Conservation (phyloP, 1,140 invertebrate genomes). For the Homalodisca vitripennis region DNA sequence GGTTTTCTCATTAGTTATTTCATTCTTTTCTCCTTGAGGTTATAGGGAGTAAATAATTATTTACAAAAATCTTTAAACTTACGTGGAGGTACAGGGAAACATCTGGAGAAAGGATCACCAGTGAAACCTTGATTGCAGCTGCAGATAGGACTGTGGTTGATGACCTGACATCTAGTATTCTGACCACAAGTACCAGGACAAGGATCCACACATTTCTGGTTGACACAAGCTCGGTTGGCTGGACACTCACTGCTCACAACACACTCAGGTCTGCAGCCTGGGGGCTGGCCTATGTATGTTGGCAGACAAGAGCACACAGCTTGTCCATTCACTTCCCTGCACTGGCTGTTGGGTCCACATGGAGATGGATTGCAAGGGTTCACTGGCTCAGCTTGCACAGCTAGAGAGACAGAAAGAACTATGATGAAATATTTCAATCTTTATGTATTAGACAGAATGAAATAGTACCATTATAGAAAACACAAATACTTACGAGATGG, state of each 20-base stretch:
- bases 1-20: too few species aligned
- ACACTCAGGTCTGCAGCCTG: conserved; percentile 55
- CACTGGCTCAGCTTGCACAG: conserved; percentile 45
- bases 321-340: conserved; percentile 51
- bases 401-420: conserved; percentile 12
- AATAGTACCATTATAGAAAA: too few species aligned
- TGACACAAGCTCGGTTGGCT: conserved; percentile 50
- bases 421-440: conserved; percentile 1
- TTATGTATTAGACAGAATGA: not conserved
- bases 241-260: conserved; percentile 52
- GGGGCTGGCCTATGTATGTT: conserved; percentile 54
- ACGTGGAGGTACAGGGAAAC: conserved; percentile 51
- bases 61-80: conserved; percentile 37
- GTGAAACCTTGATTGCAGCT: conserved; percentile 52
- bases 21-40: too few species aligned
- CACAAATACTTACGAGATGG: conserved; percentile 24
- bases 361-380: conserved; percentile 57
- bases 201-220: conserved; percentile 55
- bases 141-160: conserved; percentile 59
- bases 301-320: conserved; percentile 54
- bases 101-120: conserved; percentile 58
- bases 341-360: conserved; percentile 57
- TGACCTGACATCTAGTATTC: conserved; percentile 53
- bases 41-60: not conserved
- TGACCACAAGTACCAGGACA: conserved; percentile 53